phyloP scores from a whole-genome alignment of 2,797 vertebrate genomes.

The Lagorchestes hirsutus region DNA sequence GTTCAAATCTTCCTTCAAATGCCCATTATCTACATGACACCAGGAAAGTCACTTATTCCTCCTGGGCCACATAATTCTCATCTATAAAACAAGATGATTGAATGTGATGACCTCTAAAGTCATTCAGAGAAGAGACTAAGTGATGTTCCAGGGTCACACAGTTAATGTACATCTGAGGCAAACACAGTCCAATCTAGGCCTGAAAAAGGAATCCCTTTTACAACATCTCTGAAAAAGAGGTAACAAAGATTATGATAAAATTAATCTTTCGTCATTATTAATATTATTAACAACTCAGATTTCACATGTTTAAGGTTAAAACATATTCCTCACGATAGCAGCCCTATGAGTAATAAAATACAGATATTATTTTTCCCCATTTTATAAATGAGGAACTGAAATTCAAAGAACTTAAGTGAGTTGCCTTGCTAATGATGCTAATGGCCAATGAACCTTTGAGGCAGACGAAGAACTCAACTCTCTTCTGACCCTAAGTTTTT shows the following conservation, averaged over 20 bases:
- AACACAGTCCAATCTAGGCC: background rate
- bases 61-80: background rate
- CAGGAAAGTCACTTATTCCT: background rate
- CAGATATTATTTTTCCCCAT: fast-evolving
- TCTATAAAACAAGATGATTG: background rate
- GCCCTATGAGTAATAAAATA: background rate
- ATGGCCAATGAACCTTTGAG: background rate
- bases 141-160: background rate
- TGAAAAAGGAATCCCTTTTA: background rate
- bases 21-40: background rate
- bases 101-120: background rate
- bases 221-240: background rate
- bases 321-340: too few relatives aligned
- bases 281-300: background rate
- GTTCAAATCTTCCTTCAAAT: background rate
- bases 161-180: background rate
- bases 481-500: background rate
- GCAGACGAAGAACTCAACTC: background rate
- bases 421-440: too few relatives aligned
- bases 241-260: background rate
- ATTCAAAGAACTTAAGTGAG: fast-evolving
- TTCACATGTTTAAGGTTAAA: background rate
- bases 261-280: too few relatives aligned
- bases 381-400: too few relatives aligned
- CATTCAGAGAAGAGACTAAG: background rate